Conservation (phyloP, 2,797 vertebrate species). For the Acipenser oxyrinchus region DNA sequence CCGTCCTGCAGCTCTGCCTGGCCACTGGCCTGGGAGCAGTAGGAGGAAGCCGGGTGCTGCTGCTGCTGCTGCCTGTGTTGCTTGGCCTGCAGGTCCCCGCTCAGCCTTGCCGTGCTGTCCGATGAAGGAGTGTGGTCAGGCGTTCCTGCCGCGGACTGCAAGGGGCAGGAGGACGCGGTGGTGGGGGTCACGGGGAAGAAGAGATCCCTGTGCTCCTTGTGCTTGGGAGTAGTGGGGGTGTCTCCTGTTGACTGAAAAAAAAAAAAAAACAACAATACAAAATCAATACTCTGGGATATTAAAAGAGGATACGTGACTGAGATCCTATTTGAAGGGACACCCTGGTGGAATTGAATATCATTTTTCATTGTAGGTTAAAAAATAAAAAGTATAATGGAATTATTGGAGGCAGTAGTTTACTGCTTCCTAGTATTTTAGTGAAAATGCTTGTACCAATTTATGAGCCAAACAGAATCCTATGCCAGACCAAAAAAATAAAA, state of each 20-base stretch:
- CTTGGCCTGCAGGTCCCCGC: constrained; percentile 58
- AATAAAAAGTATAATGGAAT: too few relatives aligned
- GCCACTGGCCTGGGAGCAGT: constrained; percentile 36
- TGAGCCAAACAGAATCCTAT: too few relatives aligned
- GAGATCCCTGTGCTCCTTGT: constrained; percentile 80
- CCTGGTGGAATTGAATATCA: too few relatives aligned
- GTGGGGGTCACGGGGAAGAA: constrained; percentile 71
- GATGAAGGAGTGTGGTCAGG: constrained; percentile 45
- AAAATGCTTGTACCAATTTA: too few relatives aligned
- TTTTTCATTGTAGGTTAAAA: too few relatives aligned
- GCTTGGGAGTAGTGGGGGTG: constrained; percentile 81
- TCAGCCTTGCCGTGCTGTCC: constrained; percentile 40
- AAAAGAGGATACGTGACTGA: background rate
- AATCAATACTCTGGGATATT: background rate
- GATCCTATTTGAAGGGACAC: background rate
- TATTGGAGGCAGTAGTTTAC: too few relatives aligned
- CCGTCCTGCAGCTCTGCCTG: constrained; percentile 19
- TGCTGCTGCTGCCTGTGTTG: constrained; percentile 35
- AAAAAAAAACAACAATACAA: background rate
- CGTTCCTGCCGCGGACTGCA: constrained; percentile 23
- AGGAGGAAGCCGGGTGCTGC: constrained; percentile 42
- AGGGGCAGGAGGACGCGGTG: constrained; percentile 36
- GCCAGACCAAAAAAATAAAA: too few relatives aligned
- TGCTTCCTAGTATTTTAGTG: too few relatives aligned
- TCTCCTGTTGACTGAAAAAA: constrained; percentile 66